Evolutionary conservation across 64 coral and sea anemone genomes (phyloP).

Genomic region (Astreopora myriophthalma): DNA sequence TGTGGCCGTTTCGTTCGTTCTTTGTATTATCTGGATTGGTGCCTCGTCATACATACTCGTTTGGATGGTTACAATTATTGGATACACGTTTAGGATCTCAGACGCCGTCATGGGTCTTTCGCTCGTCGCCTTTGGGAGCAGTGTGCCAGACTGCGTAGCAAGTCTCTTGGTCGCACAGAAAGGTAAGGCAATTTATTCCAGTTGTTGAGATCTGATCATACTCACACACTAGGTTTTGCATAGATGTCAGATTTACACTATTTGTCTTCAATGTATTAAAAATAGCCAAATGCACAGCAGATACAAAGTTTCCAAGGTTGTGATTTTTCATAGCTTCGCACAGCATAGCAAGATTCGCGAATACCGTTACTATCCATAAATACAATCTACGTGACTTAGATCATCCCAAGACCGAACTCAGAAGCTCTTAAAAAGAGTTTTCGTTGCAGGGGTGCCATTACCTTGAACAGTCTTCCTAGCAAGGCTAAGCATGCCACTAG

Average conservation of each 20-base stretch:
- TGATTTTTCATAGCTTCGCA: too few species aligned
- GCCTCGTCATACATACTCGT: constrained; percentile 42
- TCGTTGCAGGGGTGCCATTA: too few species aligned
- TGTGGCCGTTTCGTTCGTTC: constrained; percentile 60
- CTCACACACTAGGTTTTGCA: neutral
- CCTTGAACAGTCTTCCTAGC: too few species aligned
- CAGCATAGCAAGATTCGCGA: too few species aligned
- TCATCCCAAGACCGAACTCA: too few species aligned
- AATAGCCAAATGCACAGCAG: too few species aligned
- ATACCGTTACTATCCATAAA: too few species aligned
- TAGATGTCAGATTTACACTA: neutral
- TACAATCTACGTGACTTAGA: too few species aligned
- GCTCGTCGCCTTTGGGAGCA: constrained; percentile 60
- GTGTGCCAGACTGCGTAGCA: constrained; percentile 52
- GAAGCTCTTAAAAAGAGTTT: too few species aligned
- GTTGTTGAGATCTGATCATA: neutral
- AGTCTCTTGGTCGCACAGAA: constrained; percentile 65
- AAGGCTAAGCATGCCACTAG: too few species aligned
- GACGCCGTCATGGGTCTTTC: constrained; percentile 71
- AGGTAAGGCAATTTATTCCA: constrained; percentile 42
- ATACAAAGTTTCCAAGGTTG: too few species aligned
- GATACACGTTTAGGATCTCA: constrained; percentile 63
- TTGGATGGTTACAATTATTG: constrained; percentile 77
- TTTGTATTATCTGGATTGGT: constrained; percentile 64
- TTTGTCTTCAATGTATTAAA: too few species aligned